Conservation (phyloP, 2,888 invertebrate species). For the Strigamia transsilvanica region DNA sequence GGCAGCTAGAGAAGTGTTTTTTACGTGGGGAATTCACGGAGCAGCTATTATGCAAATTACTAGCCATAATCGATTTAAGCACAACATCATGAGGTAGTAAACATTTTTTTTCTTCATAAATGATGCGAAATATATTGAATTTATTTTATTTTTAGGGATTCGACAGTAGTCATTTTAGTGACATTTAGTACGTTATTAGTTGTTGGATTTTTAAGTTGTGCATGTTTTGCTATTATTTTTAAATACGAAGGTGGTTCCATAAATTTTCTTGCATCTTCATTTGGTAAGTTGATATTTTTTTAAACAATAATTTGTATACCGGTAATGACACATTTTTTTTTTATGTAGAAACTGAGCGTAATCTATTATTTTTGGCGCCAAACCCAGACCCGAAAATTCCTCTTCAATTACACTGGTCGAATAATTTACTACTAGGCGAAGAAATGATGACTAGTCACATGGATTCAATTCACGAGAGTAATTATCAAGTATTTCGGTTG, state of each 20-base stretch:
- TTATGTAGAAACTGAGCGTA: slow-evolving; percentile 52
- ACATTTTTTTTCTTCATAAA: neutral
- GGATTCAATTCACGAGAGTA: slow-evolving; percentile 55
- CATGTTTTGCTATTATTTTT: slow-evolving; percentile 80
- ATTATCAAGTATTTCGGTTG: slow-evolving; percentile 81
- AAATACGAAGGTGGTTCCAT: slow-evolving; percentile 67
- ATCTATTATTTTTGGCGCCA: slow-evolving; percentile 52
- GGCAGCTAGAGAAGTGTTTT: slow-evolving; percentile 86
- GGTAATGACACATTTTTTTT: neutral
- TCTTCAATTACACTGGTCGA: slow-evolving; percentile 51
- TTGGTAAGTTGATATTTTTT: slow-evolving; percentile 73
- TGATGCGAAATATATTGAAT: neutral
- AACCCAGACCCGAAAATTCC: slow-evolving; percentile 35
- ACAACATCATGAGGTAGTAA: slow-evolving; percentile 58
- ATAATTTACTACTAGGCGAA: slow-evolving; percentile 55
- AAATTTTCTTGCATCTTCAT: slow-evolving; percentile 80
- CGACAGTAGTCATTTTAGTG: slow-evolving; percentile 74
- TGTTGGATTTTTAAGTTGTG: slow-evolving; percentile 81
- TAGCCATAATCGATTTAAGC: slow-evolving; percentile 60
- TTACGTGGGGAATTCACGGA: slow-evolving; percentile 86
- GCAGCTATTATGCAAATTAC: slow-evolving; percentile 77
- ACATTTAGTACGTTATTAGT: slow-evolving; percentile 79
- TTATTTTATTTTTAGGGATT: slow-evolving; percentile 65
- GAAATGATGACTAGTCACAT: slow-evolving; percentile 52
- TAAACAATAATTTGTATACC: neutral